phyloP scores from a whole-genome alignment of 2,888 invertebrate genomes.

The Conomelus anceps region DNA sequence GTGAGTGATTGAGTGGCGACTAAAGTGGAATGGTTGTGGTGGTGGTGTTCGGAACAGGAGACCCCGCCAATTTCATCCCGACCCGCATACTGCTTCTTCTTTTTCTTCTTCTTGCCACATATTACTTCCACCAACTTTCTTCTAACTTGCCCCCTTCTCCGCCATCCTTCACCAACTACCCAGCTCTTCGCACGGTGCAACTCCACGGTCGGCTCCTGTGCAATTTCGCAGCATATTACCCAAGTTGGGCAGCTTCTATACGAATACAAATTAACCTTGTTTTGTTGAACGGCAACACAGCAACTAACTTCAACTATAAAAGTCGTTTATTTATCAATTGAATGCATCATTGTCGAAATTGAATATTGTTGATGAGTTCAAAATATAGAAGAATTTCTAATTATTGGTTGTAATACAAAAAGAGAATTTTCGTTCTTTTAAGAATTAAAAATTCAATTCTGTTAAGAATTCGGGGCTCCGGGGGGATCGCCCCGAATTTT shows the following conservation, averaged over 20 bases:
- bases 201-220: not conserved
- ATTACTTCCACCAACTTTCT: slow-evolving; percentile 11
- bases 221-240: not conserved
- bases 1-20: not conserved
- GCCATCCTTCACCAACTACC: not conserved
- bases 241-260: not conserved
- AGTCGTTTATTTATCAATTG: not conserved
- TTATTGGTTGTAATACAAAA: too few species aligned
- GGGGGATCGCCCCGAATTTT: too few species aligned
- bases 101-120: slow-evolving; percentile 7
- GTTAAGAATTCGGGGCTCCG: too few species aligned
- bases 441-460: too few species aligned
- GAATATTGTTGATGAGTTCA: not conserved
- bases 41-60: too few species aligned
- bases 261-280: not conserved
- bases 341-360: not conserved
- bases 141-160: not conserved
- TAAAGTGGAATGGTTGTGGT: too few species aligned
- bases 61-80: not conserved
- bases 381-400: too few species aligned
- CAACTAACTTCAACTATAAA: not conserved
- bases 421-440: too few species aligned
- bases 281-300: not conserved
- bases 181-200: not conserved
- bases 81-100: not conserved